A percentile compares a stretch with the other conserved stretches of the same genome.
phyloP scores from a whole-genome alignment of 2,888 invertebrate genomes.

The Pyralis farinalis region DNA sequence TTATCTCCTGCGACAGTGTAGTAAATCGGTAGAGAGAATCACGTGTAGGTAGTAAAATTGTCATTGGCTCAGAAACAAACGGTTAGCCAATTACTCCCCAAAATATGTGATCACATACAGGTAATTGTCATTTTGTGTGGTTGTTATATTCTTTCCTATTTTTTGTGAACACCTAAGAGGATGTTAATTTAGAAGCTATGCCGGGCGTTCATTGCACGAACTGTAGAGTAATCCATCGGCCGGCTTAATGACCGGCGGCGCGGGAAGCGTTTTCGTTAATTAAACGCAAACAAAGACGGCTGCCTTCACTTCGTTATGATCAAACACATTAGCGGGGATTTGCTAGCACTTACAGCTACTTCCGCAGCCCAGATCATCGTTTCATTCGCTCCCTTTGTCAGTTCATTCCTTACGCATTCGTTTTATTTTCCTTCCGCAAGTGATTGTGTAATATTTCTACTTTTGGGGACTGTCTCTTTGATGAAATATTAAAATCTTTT shows the following conservation, averaged over 20 bases:
- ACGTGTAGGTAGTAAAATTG: no score
- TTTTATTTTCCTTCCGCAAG: constrained; percentile 3
- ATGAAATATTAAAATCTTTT: no score
- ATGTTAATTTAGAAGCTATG: not conserved
- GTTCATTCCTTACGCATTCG: not conserved
- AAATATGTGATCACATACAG: no score
- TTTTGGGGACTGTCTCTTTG: no score
- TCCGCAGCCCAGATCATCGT: constrained; percentile 5
- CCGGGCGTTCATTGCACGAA: constrained; percentile 1
- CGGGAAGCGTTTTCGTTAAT: constrained; percentile 52
- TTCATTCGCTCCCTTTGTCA: constrained; percentile 4
- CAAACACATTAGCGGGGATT: constrained; percentile 60
- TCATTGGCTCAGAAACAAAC: no score
- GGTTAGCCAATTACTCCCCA: no score
- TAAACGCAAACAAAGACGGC: constrained; percentile 65
- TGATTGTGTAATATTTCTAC: constrained; percentile 5
- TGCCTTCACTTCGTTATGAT: constrained; percentile 54
- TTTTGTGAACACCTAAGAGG: not conserved
- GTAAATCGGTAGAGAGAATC: no score
- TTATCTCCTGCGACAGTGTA: no score
- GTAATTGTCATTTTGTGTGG: no score
- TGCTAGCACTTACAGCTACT: constrained; percentile 36
- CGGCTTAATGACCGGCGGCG: constrained; percentile 47
- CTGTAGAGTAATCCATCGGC: constrained; percentile 44
- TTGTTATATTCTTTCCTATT: no score